A percentile compares a stretch with the other conserved stretches of the same genome.
Conservation (phyloP, 2,888 invertebrate genomes). For the Steromphala cineraria region DNA sequence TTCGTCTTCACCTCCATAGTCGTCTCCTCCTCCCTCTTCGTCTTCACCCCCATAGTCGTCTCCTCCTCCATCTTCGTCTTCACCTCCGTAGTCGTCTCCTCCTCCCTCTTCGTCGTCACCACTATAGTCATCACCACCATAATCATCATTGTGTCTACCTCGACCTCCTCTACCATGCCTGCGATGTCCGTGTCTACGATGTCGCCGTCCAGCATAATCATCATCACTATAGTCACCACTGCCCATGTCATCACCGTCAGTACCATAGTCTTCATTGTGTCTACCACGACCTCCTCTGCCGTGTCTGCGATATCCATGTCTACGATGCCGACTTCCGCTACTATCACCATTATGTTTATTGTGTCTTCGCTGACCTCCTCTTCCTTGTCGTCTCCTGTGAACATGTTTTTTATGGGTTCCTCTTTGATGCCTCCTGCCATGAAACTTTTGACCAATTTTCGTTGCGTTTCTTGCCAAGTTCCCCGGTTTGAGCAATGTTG, state of each 20-base stretch:
- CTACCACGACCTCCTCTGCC: neutral
- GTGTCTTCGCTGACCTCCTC: no score
- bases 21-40: neutral
- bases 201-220: neutral
- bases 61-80: no score
- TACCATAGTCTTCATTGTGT: neutral
- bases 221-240: neutral
- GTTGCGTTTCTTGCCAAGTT: no score
- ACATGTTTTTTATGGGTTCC: no score
- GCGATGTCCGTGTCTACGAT: neutral
- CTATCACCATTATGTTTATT: no score
- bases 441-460: no score
- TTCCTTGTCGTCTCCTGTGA: no score
- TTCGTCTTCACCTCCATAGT: neutral
- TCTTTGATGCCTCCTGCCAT: no score
- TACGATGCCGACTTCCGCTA: neutral
- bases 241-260: neutral
- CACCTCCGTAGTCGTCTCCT: neutral
- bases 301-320: neutral
- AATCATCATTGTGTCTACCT: neutral
- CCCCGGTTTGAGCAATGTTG: no score
- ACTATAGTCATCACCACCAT: neutral
- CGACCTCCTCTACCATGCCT: neutral
- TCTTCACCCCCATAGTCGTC: neutral
- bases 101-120: slow-evolving; percentile 19